These are phyloP conservation scores for Hetaerina titia DNA, from an alignment of 2,888 invertebrate genomes.

Conservation along the genomic window DNA sequence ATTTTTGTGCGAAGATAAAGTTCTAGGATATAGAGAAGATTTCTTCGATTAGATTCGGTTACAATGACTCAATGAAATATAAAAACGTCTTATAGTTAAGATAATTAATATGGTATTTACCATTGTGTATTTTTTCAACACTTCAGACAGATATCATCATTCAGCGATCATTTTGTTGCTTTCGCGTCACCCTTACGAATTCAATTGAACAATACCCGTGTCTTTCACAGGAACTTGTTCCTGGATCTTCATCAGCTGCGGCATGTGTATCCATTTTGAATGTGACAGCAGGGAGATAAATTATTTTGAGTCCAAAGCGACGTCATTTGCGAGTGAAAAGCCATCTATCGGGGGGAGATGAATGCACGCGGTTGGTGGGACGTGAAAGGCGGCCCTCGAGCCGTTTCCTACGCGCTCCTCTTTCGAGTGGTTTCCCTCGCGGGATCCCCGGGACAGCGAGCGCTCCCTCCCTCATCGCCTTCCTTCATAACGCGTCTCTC, in stretches of 20 bases:
- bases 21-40: no score
- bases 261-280: neutral
- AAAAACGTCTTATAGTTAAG: no score
- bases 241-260: neutral
- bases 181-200: neutral
- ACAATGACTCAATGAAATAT: no score
- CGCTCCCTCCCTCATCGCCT: constrained; percentile 55
- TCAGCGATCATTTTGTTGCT: no score
- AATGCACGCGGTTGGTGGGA: neutral
- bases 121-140: no score
- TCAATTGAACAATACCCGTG: neutral
- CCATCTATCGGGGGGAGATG: neutral
- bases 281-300: neutral
- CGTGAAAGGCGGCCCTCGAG: neutral
- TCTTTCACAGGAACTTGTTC: neutral
- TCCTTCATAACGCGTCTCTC: constrained; percentile 54
- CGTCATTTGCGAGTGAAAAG: neutral
- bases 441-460: neutral
- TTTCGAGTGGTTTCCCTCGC: neutral
- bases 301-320: neutral
- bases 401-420: neutral
- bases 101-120: no score
- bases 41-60: no score
- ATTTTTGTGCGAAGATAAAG: no score
- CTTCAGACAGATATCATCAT: no score